These are phyloP conservation scores for Linyphia triangularis DNA, from an alignment of 2,888 invertebrate species.

Conservation along the genomic window DNA sequence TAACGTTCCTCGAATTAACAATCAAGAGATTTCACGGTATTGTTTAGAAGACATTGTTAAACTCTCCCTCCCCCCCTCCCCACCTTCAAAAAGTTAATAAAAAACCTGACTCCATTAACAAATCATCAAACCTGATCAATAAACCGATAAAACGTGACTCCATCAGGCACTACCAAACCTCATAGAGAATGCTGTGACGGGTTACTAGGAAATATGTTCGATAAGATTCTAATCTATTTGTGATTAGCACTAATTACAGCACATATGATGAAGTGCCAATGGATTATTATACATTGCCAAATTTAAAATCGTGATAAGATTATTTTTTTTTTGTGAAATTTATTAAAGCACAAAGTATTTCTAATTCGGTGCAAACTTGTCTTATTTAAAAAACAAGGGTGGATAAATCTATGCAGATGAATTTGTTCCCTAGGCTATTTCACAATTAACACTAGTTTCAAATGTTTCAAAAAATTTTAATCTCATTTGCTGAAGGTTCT, in stretches of 20 bases:
- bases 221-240: constrained; percentile 50
- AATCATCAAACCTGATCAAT: constrained; percentile 37
- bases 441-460: too few relatives aligned
- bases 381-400: too few relatives aligned
- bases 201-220: constrained; percentile 5
- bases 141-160: constrained; percentile 56
- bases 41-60: constrained; percentile 63
- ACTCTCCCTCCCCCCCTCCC: too few relatives aligned
- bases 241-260: constrained; percentile 63
- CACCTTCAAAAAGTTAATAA: neutral
- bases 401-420: too few relatives aligned
- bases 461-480: too few relatives aligned
- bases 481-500: too few relatives aligned
- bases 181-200: constrained; percentile 4
- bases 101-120: constrained; percentile 15
- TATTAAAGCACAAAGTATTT: too few relatives aligned
- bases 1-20: constrained; percentile 60
- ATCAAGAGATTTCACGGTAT: constrained; percentile 60
- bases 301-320: constrained; percentile 58
- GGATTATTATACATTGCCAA: constrained; percentile 44
- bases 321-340: too few relatives aligned
- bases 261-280: constrained; percentile 59
- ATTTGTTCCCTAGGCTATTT: too few relatives aligned
- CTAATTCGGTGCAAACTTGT: too few relatives aligned
- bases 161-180: constrained; percentile 20